Evolutionary conservation across 2,113 vertebrate species (phyloP).

Genomic region (Nesoenas mayeri): DNA sequence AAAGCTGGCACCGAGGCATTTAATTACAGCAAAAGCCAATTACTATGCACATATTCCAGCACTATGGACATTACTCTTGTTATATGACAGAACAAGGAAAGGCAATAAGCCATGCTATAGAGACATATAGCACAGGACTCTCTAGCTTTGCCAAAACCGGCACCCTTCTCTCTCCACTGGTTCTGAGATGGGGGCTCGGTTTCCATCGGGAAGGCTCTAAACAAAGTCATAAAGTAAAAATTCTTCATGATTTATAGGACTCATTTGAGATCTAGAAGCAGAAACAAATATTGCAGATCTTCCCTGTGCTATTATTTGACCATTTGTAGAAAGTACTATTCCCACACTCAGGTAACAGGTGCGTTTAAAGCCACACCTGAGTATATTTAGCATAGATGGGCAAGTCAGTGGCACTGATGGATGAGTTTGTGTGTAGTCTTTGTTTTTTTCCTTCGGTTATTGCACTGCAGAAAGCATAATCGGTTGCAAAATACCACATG

Average conservation of each 20-base stretch:
- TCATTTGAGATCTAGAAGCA: neutral
- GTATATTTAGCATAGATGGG: neutral
- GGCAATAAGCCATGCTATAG: neutral
- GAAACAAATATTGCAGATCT: neutral
- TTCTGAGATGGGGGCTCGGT: neutral
- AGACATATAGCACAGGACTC: neutral
- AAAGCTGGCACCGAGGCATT: conserved; percentile 59
- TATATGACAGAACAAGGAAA: neutral
- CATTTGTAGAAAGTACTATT: neutral
- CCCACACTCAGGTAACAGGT: neutral
- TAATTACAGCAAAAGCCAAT: conserved; percentile 68
- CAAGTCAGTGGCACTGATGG: neutral
- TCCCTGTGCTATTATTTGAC: neutral
- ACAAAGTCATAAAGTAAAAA: neutral
- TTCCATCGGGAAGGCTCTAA: neutral
- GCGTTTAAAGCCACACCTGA: neutral
- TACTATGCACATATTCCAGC: neutral
- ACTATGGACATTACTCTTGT: conserved; percentile 6
- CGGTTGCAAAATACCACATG: conserved; percentile 28
- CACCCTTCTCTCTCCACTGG: neutral
- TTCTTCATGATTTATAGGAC: neutral
- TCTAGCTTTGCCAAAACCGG: neutral
- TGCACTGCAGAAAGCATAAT: conserved; percentile 19
- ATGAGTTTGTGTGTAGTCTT: neutral
- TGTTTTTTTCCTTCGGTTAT: neutral